Base-by-base conservation (phyloP, 23 tunicate species). In the Trididemnum miniatum region DNA sequence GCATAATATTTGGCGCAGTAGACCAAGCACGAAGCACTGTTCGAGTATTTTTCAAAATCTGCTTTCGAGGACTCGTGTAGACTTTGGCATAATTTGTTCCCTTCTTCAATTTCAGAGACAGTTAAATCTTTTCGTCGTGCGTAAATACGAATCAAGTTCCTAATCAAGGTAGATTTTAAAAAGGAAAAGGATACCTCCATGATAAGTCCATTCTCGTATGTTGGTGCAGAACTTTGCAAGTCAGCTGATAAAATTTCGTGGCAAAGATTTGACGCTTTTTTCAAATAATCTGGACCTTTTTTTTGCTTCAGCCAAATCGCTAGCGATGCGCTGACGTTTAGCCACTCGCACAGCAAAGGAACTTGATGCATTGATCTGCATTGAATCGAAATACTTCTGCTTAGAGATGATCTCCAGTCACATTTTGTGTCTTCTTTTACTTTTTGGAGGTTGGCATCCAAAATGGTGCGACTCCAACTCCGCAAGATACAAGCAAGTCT, bases 401-500 rank as follows among this genome's bases (percentile, higher is more conserved):
- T 27, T 3, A 64, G 31, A 1, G 2, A 2, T 2, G 84, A 63
- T 30, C 34, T 27, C 75, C 75, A 80, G 5, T 9, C 20, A 22
- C 64, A 63, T 4, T 35, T 49, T 32, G 26, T 27, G n/a, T 29
- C 9, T 37, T 63, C 34, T 3, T n/a, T 2, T 15, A 12, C 73
- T 23, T 2, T 22, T 22, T 22, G 7, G 1, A 7, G 2, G 2
- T 80, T 57, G 33, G 75, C 59, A 31, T 80, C 64, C 12, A 44
- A 15, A 44, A 44, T 7, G 9, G 54, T 7, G 15, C 54, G 54
- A 15, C 54, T 44, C 54, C 59, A 63, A 20, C 34, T 33, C 34
- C 64, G 84, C 57, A 80, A 35, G 20, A 80, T 80, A 28, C 75
- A 80, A 5, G 84, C 75, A 33, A 80, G 5, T 28, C 84, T 33